phyloP scores from a whole-genome alignment of 2,113 vertebrate species.

The Coptodon bakossiorum region DNA sequence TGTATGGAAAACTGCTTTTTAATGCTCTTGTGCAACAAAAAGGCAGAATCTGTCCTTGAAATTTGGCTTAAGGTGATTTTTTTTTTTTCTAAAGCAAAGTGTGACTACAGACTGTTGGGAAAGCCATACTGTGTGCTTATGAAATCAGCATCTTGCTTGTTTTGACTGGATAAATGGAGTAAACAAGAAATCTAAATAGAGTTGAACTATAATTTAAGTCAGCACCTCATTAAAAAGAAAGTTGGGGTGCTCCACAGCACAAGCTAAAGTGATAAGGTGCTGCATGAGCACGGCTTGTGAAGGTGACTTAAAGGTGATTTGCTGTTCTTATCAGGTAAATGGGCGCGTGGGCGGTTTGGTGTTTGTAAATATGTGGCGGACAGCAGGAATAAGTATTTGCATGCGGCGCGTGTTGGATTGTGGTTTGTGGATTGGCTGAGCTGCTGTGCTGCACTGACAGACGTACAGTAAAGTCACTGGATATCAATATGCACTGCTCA shows the following conservation, averaged over 20 bases:
- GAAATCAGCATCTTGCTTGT: background rate
- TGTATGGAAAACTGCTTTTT: background rate
- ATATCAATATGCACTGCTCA: background rate
- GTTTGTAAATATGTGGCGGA: conserved; percentile 45
- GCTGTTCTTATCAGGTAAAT: conserved; percentile 45
- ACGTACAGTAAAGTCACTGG: conserved; percentile 19
- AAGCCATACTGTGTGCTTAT: background rate
- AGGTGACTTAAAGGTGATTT: conserved; percentile 51
- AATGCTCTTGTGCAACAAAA: background rate
- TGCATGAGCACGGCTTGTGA: background rate
- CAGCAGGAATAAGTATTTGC: conserved; percentile 44
- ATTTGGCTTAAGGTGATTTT: background rate
- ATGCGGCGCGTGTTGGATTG: background rate
- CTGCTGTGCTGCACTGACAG: background rate
- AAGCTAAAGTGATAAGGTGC: background rate
- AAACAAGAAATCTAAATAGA: background rate
- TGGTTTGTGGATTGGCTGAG: background rate
- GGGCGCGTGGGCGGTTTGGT: background rate
- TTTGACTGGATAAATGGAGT: background rate
- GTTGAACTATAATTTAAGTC: background rate
- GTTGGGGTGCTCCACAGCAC: background rate
- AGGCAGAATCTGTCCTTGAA: background rate
- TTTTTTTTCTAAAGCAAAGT: background rate
- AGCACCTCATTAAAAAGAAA: background rate
- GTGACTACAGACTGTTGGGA: background rate